These are phyloP conservation scores for Drosophila macrothrix DNA, from an alignment of 2,888 invertebrate species.

Conservation along the genomic window DNA sequence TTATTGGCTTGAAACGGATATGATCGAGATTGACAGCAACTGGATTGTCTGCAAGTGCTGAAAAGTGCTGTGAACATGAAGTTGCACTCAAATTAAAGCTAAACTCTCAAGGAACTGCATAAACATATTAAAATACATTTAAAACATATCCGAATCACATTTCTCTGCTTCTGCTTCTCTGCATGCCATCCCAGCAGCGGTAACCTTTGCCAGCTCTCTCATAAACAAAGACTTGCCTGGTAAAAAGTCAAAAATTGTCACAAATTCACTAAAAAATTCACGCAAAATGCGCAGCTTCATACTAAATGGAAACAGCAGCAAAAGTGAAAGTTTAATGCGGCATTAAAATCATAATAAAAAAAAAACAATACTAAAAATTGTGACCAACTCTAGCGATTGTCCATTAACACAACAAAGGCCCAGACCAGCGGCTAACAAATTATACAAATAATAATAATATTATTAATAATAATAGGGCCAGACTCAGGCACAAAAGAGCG, in stretches of 20 bases:
- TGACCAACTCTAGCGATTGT: constrained; percentile 48
- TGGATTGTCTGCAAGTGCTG: not conserved
- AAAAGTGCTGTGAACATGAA: not conserved
- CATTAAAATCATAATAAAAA: constrained; percentile 68
- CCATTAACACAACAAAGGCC: constrained; percentile 72
- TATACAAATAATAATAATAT: constrained; percentile 45
- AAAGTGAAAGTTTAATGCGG: constrained; percentile 84
- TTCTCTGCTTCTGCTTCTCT: not conserved
- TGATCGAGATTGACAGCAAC: constrained; percentile 17
- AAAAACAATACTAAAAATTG: constrained; percentile 69
- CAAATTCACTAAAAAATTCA: constrained; percentile 17
- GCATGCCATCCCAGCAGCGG: too few species aligned
- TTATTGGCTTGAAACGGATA: constrained; percentile 49
- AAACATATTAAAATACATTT: not conserved
- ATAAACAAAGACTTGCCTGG: not conserved
- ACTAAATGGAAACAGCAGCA: constrained; percentile 67
- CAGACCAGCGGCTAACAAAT: constrained; percentile 44
- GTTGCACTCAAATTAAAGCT: not conserved
- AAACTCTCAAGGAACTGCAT: too few species aligned
- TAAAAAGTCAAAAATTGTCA: constrained; percentile 10
- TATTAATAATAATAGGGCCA: constrained; percentile 26
- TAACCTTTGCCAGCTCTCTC: not conserved
- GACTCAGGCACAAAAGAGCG: constrained; percentile 27
- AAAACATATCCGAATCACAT: not conserved
- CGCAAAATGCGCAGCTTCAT: constrained; percentile 55